Evolutionary conservation across 53 echinoderm and acorn worm species (phyloP).

Genomic region (Arbacia lixula): DNA sequence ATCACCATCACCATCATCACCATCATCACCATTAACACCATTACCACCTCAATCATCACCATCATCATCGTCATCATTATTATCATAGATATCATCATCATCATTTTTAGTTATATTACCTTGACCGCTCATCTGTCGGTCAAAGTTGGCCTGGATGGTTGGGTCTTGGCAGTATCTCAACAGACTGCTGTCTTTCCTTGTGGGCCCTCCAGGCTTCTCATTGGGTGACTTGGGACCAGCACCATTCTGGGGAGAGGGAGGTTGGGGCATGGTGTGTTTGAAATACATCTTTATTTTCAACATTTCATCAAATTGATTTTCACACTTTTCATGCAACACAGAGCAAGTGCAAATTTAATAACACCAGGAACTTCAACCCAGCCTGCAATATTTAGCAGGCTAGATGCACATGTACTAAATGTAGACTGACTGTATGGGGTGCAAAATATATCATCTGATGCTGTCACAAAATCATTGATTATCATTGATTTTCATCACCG

Average conservation of each 20-base stretch:
- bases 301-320: too few species aligned
- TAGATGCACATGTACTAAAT: too few species aligned
- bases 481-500: too few species aligned
- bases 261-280: too few species aligned
- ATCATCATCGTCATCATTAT: slow-evolving; percentile 13
- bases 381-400: too few species aligned
- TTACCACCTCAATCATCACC: not conserved
- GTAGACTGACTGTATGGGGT: too few species aligned
- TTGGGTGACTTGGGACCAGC: slow-evolving; percentile 43
- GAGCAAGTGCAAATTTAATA: too few species aligned
- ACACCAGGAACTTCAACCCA: too few species aligned
- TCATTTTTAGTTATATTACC: slow-evolving; percentile 16
- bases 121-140: slow-evolving; percentile 69
- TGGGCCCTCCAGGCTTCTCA: slow-evolving; percentile 7
- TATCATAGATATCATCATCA: slow-evolving; percentile 9
- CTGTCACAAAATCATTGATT: too few species aligned
- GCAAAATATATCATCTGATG: too few species aligned
- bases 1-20: slow-evolving; percentile 16
- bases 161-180: slow-evolving; percentile 87
- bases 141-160: slow-evolving; percentile 55
- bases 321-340: too few species aligned
- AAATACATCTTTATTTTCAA: too few species aligned
- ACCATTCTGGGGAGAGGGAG: slow-evolving; percentile 27
- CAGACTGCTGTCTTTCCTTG: slow-evolving; percentile 79
- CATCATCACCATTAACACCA: slow-evolving; percentile 20